Evolutionary conservation across 2,888 invertebrate species (phyloP), one percentile per base, ranked within the genome.

Genomic region (Polydrusus tereticollis): DNA sequence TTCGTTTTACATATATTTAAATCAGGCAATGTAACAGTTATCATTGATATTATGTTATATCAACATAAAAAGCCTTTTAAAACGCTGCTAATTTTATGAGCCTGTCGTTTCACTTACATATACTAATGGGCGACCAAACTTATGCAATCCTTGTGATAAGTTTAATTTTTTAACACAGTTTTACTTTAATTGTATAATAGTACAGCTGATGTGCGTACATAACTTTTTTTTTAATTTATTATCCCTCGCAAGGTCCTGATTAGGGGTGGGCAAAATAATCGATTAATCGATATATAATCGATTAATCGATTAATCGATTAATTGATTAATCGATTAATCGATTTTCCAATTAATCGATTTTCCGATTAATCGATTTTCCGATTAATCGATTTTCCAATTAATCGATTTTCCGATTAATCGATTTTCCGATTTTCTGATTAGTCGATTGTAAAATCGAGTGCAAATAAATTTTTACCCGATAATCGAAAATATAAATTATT

Each of bases 1-100:
- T 65, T 65, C 55, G 64, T 41, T 65, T 18, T 41, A 29, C 18
- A 16, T 14, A 16, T 65, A 10, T 21, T 63, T 65, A 52, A 16
- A 52, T 55, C 41, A 55, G 29, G 16, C 18, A 33, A 52, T 21
- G 52, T 65, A 65, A 65, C 16, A 23, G 64, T 55, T 65, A 23
- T 65, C 38, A 55, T 10, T 23, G 26, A 20, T 38, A 65, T 65
- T 65, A 65, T 65, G 64, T 65, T 65, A 65, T 65, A 21, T 21
- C 52, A 55, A 55, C 52, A 29, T 55, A 29, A 55, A 29, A 20
- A 14, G 41, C 36, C 10, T 50, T 52, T 65, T 18, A 64, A 45
- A 62, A 62, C 26, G 21, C 20, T 23, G 18, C 26, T 45, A 33
- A 45, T 43, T 64, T 64, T 38, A 38, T 16, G 23, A 14, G 33